phyloP scores from a whole-genome alignment of 2,888 invertebrate species.

The Nephrotoma appendiculata region DNA sequence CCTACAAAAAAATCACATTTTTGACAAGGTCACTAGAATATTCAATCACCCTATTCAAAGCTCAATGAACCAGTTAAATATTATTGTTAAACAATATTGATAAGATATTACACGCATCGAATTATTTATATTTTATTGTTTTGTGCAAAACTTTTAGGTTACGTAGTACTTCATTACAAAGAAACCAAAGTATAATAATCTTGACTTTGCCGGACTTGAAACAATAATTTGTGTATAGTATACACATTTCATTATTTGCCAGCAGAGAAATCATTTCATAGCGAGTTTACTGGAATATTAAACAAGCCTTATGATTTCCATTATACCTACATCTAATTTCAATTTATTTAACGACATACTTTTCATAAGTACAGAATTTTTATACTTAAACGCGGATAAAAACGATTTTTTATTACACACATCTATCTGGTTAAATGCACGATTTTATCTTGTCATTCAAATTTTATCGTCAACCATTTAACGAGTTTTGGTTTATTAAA shows the following conservation, averaged over 20 bases:
- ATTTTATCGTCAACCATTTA: not conserved
- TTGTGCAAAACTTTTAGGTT: not conserved
- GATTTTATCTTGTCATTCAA: not conserved
- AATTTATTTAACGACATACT: not conserved
- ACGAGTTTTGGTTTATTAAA: not conserved
- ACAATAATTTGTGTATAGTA: not conserved
- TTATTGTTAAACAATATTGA: not conserved
- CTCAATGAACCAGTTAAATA: not conserved
- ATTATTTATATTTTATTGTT: not conserved
- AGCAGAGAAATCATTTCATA: not conserved
- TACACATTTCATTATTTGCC: not conserved
- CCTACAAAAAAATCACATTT: not conserved
- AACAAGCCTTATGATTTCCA: not conserved
- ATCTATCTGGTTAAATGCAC: not conserved
- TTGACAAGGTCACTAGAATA: not conserved
- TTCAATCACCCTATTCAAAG: not conserved
- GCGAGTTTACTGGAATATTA: not conserved
- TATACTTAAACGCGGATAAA: not conserved
- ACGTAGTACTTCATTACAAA: too few relatives aligned
- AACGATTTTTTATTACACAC: not conserved
- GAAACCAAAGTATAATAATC: too few relatives aligned
- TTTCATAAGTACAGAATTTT: not conserved
- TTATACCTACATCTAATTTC: not conserved
- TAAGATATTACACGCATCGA: not conserved
- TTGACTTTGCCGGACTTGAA: not conserved